phyloP scores from a whole-genome alignment of 2,888 invertebrate genomes.

The Polydrusus tereticollis region DNA sequence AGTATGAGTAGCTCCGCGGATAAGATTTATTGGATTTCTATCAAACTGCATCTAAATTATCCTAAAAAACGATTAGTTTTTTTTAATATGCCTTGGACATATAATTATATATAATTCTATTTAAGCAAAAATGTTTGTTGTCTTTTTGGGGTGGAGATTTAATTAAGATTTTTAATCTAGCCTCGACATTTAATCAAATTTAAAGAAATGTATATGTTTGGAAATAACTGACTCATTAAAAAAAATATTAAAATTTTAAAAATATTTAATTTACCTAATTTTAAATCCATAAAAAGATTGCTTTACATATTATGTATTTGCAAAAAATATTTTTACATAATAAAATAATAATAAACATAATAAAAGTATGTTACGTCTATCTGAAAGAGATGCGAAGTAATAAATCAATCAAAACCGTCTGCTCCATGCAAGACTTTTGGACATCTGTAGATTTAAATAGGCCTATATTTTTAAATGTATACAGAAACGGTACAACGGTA shows the following conservation, averaged over 20 bases:
- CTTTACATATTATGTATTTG: not conserved
- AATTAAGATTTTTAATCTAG: not conserved
- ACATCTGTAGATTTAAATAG: too few relatives aligned
- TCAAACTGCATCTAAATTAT: slow-evolving; percentile 61
- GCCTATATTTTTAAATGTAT: too few relatives aligned
- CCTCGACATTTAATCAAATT: not conserved
- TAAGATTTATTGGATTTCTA: slow-evolving; percentile 61
- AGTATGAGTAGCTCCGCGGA: slow-evolving; percentile 54
- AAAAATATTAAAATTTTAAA: too few relatives aligned
- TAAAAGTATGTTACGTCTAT: too few relatives aligned
- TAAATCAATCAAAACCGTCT: too few relatives aligned
- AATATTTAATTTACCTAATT: too few relatives aligned
- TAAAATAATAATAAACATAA: too few relatives aligned
- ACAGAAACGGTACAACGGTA: too few relatives aligned
- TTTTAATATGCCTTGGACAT: slow-evolving; percentile 41
- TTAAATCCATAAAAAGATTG: too few relatives aligned
- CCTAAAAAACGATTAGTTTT: slow-evolving; percentile 55
- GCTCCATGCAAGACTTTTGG: too few relatives aligned
- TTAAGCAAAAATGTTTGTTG: not conserved
- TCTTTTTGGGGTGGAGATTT: not conserved
- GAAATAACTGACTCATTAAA: too few relatives aligned
- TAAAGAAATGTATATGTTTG: not conserved
- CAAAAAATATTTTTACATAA: not conserved
- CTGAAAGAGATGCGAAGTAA: too few relatives aligned
- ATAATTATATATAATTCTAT: slow-evolving; percentile 19